These are phyloP conservation scores for Scaptodrosophila lebanonensis DNA, from an alignment of 1,140 invertebrate genomes.

Conservation along the genomic window DNA sequence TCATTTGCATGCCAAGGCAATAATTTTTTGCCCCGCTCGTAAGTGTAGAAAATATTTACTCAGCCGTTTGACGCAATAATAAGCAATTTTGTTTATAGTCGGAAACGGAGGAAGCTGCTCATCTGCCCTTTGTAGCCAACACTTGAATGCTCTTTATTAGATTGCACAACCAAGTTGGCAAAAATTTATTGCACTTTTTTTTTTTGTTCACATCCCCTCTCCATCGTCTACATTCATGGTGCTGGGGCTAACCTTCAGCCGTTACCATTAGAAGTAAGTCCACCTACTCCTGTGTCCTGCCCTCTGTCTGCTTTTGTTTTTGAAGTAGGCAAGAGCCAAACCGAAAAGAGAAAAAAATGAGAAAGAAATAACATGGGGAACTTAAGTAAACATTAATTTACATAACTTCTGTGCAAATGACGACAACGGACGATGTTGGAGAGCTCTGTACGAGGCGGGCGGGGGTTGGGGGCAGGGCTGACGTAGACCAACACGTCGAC, in stretches of 20 bases:
- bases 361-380: slow-evolving; percentile 73
- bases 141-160: slow-evolving; percentile 62
- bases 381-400: slow-evolving; percentile 78
- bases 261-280: slow-evolving; percentile 33
- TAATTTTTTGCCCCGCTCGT: slow-evolving; percentile 52
- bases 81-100: slow-evolving; percentile 61
- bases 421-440: slow-evolving; percentile 37
- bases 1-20: slow-evolving; percentile 72
- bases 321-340: slow-evolving; percentile 69
- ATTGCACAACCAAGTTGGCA: slow-evolving; percentile 50
- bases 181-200: slow-evolving; percentile 74
- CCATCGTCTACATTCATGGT: too few relatives aligned
- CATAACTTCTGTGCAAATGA: slow-evolving; percentile 76
- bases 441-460: neutral
- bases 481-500: slow-evolving; percentile 14
- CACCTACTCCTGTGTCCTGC: neutral
- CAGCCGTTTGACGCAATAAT: slow-evolving; percentile 60
- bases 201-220: slow-evolving; percentile 1
- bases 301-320: slow-evolving; percentile 64
- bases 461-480: slow-evolving; percentile 1
- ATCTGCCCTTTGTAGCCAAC: neutral
- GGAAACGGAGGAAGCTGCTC: slow-evolving; percentile 18
- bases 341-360: slow-evolving; percentile 47
- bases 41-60: slow-evolving; percentile 60
- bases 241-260: slow-evolving; percentile 43